These are phyloP conservation scores for Anser cygnoides DNA, from an alignment of 2,113 vertebrate genomes.

Conservation along the genomic window DNA sequence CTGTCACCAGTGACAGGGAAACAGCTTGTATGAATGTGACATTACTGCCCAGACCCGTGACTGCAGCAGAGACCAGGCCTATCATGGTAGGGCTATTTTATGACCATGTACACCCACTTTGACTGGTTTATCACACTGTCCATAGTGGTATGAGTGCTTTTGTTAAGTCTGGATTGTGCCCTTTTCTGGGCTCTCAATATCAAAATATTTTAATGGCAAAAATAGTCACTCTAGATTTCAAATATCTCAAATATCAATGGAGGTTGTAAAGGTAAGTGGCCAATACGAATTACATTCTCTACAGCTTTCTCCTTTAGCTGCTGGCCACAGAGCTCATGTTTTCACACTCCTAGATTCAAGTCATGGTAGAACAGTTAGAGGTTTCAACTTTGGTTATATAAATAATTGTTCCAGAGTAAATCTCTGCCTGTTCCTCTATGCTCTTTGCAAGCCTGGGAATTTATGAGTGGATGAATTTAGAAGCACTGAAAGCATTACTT, in stretches of 20 bases:
- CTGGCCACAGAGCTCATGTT: not conserved
- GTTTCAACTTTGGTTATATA: not conserved
- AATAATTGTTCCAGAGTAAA: not conserved
- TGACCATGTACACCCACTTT: not conserved
- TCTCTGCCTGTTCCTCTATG: not conserved
- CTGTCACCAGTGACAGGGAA: not conserved
- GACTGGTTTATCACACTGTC: not conserved
- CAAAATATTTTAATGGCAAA: not conserved
- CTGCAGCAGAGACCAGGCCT: not conserved
- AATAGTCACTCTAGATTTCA: no score
- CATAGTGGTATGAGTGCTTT: not conserved
- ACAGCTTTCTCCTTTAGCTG: not conserved
- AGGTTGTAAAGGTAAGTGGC: not conserved
- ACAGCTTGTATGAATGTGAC: not conserved
- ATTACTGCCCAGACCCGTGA: not conserved
- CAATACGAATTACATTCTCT: not conserved
- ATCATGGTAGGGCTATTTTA: not conserved
- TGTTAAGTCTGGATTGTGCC: not conserved
- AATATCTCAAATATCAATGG: not conserved
- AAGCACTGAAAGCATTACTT: slow-evolving; percentile 65
- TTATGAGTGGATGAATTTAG: slow-evolving; percentile 67
- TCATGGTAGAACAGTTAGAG: not conserved
- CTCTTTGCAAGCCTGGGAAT: not conserved
- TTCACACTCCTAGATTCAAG: not conserved
- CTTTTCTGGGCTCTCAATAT: not conserved